phyloP scores from a whole-genome alignment of 2,797 vertebrate species.

The Kryptopterus vitreolus region DNA sequence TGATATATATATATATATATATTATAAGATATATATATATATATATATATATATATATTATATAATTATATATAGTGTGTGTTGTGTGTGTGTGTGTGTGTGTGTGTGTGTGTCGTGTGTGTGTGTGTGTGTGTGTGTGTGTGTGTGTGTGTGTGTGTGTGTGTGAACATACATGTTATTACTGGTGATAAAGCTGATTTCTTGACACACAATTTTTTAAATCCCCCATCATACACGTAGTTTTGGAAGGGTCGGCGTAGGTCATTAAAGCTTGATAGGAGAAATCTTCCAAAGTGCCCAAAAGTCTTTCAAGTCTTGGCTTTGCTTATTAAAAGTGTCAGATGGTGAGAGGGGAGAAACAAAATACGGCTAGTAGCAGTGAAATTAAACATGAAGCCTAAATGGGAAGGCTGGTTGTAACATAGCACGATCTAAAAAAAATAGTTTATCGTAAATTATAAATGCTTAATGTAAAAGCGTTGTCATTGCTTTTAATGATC shows the following conservation, averaged over 20 bases:
- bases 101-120: too few relatives aligned
- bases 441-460: not conserved
- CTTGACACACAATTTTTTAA: not conserved
- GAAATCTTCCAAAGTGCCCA: not conserved
- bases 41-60: too few relatives aligned
- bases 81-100: too few relatives aligned
- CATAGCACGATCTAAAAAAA: not conserved
- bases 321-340: conserved; percentile 5
- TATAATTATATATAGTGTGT: too few relatives aligned
- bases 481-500: not conserved
- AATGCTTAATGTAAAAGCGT: not conserved
- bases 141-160: too few relatives aligned
- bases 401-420: not conserved
- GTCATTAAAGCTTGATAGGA: not conserved
- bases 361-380: not conserved
- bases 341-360: not conserved
- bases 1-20: too few relatives aligned
- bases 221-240: not conserved
- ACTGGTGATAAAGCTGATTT: too few relatives aligned
- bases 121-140: too few relatives aligned
- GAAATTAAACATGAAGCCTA: not conserved
- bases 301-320: not conserved
- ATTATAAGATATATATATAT: too few relatives aligned
- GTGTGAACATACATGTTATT: too few relatives aligned
- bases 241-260: not conserved